phyloP scores from a whole-genome alignment of 1,140 invertebrate species.

The Phocides pigmalion region DNA sequence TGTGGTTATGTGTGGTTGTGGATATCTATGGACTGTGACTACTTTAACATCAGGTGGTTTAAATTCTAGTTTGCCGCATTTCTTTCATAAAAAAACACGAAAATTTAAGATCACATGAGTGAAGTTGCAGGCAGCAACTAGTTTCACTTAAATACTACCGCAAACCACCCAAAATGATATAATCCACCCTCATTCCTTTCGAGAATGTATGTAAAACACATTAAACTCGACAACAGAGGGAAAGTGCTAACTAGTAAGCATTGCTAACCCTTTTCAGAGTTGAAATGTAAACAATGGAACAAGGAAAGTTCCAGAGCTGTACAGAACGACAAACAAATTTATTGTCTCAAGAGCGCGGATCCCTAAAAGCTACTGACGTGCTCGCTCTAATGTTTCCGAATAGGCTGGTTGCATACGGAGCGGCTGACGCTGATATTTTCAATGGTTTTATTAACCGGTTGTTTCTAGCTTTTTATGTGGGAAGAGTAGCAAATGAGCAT shows the following conservation, averaged over 20 bases:
- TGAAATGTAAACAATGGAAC: constrained; percentile 46
- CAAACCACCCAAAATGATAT: constrained; percentile 7
- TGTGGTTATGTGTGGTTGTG: no score
- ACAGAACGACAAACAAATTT: constrained; percentile 41
- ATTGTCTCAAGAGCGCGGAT: constrained; percentile 35
- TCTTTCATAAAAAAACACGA: no score
- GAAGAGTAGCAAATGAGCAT: no score
- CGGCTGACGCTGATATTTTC: neutral
- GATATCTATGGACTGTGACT: no score
- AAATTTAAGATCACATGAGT: no score
- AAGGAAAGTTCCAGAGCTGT: constrained; percentile 35
- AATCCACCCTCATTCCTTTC: neutral
- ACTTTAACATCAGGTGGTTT: no score
- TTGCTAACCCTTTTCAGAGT: constrained; percentile 43
- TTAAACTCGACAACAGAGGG: constrained; percentile 32
- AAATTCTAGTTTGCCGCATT: no score
- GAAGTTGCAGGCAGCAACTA: no score
- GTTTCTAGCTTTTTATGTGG: no score
- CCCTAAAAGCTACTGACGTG: constrained; percentile 39
- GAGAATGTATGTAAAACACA: constrained; percentile 25
- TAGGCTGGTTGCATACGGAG: constrained; percentile 3
- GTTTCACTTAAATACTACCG: neutral
- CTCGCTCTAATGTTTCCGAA: constrained; percentile 18
- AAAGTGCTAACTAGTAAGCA: constrained; percentile 40
- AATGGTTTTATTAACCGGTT: neutral